Percentiles rank a stretch among this genome's conserved stretches.
These are phyloP conservation scores for Rhabdornis inornatus DNA, from an alignment of 2,113 vertebrate species.

Conservation along the genomic window DNA sequence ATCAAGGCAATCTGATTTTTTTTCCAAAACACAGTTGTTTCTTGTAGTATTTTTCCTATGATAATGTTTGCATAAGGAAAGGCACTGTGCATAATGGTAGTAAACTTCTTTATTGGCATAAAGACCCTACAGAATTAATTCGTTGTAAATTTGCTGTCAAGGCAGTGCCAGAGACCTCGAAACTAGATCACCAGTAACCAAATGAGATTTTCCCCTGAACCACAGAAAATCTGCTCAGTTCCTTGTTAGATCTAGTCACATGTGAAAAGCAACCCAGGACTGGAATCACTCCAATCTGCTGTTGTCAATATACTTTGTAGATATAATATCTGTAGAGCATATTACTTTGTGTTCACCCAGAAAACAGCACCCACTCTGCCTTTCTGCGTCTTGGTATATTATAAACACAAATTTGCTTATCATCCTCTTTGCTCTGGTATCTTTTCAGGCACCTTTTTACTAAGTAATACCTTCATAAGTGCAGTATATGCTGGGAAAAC, in stretches of 20 bases:
- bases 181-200: neutral
- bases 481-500: neutral
- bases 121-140: neutral
- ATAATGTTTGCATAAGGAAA: neutral
- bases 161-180: neutral
- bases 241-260: neutral
- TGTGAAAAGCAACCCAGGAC: neutral
- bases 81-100: neutral
- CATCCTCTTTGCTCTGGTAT: neutral
- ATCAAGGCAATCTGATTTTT: neutral
- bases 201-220: neutral
- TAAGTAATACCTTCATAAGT: neutral
- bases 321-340: neutral
- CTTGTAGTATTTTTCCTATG: neutral
- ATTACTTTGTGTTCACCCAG: neutral
- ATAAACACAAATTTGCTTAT: neutral
- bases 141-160: neutral
- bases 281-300: neutral
- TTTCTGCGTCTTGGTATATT: neutral
- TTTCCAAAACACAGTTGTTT: neutral
- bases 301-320: neutral
- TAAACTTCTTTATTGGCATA: neutral
- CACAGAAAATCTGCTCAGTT: neutral
- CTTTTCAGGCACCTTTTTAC: neutral
- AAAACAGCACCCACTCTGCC: neutral